Evolutionary conservation across 2,797 vertebrate species (phyloP).

Genomic region (Eulemur coronatus): DNA sequence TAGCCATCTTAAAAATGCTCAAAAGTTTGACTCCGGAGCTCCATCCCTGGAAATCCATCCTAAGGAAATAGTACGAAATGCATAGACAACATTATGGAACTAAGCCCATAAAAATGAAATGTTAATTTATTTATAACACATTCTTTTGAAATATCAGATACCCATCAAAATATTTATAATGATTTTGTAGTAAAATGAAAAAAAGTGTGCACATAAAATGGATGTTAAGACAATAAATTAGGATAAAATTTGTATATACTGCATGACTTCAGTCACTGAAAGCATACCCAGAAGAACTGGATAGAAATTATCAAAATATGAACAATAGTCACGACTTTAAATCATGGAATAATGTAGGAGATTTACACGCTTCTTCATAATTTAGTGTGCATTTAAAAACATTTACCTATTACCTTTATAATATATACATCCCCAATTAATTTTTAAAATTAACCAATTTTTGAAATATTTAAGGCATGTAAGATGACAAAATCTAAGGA

Average conservation of each 20-base stretch:
- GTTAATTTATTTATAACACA: background rate
- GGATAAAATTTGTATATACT: background rate
- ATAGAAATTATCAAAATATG: background rate
- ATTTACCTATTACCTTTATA: background rate
- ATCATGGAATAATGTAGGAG: background rate
- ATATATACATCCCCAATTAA: background rate
- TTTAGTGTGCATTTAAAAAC: background rate
- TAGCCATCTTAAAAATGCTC: background rate
- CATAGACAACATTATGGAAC: background rate
- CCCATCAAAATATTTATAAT: background rate
- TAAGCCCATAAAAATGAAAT: background rate
- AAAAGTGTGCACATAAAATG: background rate
- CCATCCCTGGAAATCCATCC: background rate
- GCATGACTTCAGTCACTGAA: background rate
- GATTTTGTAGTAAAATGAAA: background rate
- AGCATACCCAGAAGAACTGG: background rate
- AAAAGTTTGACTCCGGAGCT: background rate
- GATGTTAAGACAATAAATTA: background rate
- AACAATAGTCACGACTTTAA: background rate
- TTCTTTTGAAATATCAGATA: slow-evolving; percentile 3
- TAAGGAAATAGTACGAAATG: background rate
- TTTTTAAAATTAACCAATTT: background rate
- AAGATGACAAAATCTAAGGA: background rate
- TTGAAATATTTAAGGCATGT: background rate
- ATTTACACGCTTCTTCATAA: background rate